phyloP scores from a whole-genome alignment of 35 echinoderm and acorn worm genomes.

The Lytechinus pictus region DNA sequence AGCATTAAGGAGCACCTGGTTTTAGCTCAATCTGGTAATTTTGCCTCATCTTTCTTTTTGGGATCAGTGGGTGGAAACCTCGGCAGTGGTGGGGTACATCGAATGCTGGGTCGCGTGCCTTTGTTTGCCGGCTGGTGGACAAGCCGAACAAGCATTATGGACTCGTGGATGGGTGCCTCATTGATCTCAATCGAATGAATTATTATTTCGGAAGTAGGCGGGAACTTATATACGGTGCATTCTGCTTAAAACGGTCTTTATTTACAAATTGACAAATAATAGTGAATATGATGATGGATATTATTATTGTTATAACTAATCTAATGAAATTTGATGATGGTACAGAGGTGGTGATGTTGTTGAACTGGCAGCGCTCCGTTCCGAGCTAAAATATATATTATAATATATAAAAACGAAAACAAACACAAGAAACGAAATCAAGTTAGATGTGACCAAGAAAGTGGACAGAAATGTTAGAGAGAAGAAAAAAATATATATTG shows the following conservation, averaged over 20 bases:
- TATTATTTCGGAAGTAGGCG: background rate
- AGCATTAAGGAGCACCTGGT: constrained; percentile 42
- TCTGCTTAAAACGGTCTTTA: background rate
- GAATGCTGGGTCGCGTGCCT: background rate
- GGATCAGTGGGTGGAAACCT: constrained; percentile 6
- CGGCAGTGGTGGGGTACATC: background rate
- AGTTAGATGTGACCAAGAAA: background rate
- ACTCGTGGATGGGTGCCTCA: background rate
- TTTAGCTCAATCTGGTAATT: constrained; percentile 45
- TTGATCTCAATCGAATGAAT: background rate
- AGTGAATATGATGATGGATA: background rate
- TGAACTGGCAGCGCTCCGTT: too few species aligned
- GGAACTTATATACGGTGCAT: background rate
- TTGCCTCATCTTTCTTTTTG: constrained; percentile 39
- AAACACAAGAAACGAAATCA: background rate
- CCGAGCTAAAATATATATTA: background rate
- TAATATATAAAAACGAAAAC: background rate
- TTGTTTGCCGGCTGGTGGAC: constrained; percentile 25
- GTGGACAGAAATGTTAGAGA: background rate
- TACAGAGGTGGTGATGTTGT: background rate
- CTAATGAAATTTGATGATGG: background rate
- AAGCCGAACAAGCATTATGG: background rate
- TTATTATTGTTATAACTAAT: background rate
- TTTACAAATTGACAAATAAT: background rate
- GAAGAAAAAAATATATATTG: too few species aligned